These are phyloP conservation scores for Barnardius zonarius DNA, from an alignment of 2,113 vertebrate species.

Conservation along the genomic window DNA sequence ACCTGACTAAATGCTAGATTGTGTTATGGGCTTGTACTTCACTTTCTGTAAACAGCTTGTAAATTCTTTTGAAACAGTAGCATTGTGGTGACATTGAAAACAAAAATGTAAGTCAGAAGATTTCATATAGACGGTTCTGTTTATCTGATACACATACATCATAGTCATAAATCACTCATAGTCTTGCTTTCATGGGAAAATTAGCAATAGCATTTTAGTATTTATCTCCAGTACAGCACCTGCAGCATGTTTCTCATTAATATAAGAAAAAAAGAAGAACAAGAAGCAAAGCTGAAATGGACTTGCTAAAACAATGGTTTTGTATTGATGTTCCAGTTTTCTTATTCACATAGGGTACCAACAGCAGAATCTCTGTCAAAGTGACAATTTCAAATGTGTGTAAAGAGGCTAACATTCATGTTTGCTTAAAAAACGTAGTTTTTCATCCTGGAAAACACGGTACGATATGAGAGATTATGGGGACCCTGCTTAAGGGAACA, in stretches of 20 bases:
- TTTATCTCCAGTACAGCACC: conserved; percentile 43
- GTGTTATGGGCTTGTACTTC: conserved; percentile 12
- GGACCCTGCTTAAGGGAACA: not conserved
- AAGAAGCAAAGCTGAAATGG: conserved; percentile 23
- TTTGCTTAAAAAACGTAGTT: not conserved
- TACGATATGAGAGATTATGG: not conserved
- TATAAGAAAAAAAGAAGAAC: not conserved
- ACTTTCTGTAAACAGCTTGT: conserved; percentile 46
- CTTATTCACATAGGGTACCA: not conserved
- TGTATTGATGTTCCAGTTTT: not conserved
- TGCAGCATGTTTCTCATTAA: conserved; percentile 41
- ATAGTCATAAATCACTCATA: conserved; percentile 43
- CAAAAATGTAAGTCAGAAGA: conserved; percentile 27
- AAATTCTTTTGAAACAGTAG: conserved; percentile 51
- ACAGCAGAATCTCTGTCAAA: not conserved
- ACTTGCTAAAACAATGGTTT: not conserved
- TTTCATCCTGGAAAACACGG: not conserved
- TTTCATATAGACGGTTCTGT: conserved; percentile 49
- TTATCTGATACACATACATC: conserved; percentile 62
- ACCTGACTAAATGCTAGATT: not conserved
- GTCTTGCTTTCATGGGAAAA: conserved; percentile 31
- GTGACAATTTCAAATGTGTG: not conserved
- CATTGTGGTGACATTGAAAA: conserved; percentile 39
- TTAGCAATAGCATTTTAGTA: conserved; percentile 9
- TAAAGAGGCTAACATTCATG: not conserved